A percentile compares a stretch with the other conserved stretches of the same genome.
Conservation (phyloP, 2,113 vertebrate genomes). For the Trinectes maculatus region DNA sequence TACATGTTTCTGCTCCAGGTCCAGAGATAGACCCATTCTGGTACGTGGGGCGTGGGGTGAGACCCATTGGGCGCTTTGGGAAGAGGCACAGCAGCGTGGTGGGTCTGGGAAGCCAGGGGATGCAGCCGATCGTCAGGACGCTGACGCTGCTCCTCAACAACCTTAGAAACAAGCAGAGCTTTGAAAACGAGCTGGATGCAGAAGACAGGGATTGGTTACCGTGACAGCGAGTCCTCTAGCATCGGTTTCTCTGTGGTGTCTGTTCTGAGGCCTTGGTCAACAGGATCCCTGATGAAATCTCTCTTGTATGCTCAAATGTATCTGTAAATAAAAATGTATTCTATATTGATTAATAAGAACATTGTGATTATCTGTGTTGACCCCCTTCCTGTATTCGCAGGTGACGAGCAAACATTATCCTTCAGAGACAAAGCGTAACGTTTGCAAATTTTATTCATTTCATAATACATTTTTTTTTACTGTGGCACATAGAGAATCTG, state of each 20-base stretch:
- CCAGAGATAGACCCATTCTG: constrained; percentile 92
- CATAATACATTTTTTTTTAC: constrained; percentile 71
- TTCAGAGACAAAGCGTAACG: constrained; percentile 32
- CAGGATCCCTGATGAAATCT: constrained; percentile 34
- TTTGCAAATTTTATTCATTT: constrained; percentile 81
- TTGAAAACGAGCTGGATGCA: constrained; percentile 50
- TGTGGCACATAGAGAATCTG: constrained; percentile 79
- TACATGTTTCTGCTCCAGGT: constrained; percentile 76
- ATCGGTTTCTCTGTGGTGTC: constrained; percentile 42
- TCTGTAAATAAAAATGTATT: constrained; percentile 76
- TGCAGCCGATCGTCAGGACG: constrained; percentile 72
- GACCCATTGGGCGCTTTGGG: constrained; percentile 91
- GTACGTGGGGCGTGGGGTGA: constrained; percentile 90
- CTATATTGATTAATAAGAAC: constrained; percentile 77
- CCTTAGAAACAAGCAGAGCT: constrained; percentile 79
- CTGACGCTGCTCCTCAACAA: constrained; percentile 79
- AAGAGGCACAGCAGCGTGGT: constrained; percentile 83
- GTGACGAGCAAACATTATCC: constrained; percentile 2
- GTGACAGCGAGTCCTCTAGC: constrained; percentile 58
- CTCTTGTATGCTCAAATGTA: constrained; percentile 16
- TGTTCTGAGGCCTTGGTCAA: constrained; percentile 38
- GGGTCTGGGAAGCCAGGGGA: constrained; percentile 38
- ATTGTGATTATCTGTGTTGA: constrained; percentile 34
- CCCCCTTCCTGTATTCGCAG: neutral
- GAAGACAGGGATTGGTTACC: constrained; percentile 78